Percentiles rank a stretch among this genome's conserved stretches.
Conservation (phyloP, 2,797 vertebrate genomes). For the Alfaro cultratus region DNA sequence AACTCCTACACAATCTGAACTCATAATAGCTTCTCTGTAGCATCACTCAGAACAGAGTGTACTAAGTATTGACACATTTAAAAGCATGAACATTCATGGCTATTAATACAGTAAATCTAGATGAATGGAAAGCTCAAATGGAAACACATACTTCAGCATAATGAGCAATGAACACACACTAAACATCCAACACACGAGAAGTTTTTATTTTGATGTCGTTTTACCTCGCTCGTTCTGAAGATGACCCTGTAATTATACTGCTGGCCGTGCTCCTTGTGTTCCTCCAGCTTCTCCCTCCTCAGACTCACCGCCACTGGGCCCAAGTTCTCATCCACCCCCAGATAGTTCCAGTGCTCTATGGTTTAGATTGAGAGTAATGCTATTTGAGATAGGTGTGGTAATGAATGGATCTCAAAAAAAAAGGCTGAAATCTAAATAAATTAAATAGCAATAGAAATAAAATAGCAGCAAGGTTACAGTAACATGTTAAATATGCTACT, state of each 20-base stretch:
- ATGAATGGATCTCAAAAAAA: conserved; percentile 5
- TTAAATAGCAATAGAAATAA: background rate
- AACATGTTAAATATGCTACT: background rate
- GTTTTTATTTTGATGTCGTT: background rate
- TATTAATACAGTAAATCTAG: conserved; percentile 16
- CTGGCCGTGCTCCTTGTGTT: conserved; percentile 95
- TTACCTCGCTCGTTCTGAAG: conserved; percentile 97
- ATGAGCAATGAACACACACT: background rate
- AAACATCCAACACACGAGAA: background rate
- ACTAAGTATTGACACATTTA: conserved; percentile 35
- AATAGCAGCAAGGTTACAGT: background rate
- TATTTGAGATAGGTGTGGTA: background rate
- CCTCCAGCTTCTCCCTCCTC: conserved; percentile 95
- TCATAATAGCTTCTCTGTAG: conserved; percentile 37
- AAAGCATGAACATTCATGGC: conserved; percentile 26
- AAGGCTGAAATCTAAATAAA: background rate
- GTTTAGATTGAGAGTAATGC: background rate
- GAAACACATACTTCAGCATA: conserved; percentile 1
- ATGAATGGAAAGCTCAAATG: conserved; percentile 6
- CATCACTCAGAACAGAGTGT: conserved; percentile 40
- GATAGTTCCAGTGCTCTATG: conserved; percentile 97
- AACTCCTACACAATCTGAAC: conserved; percentile 48
- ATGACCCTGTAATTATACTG: conserved; percentile 97
- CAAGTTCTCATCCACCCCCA: conserved; percentile 95
- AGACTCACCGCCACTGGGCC: conserved; percentile 97